Evolutionary conservation across 2,113 vertebrate species (phyloP).

Genomic region (Gambusia holbrooki): DNA sequence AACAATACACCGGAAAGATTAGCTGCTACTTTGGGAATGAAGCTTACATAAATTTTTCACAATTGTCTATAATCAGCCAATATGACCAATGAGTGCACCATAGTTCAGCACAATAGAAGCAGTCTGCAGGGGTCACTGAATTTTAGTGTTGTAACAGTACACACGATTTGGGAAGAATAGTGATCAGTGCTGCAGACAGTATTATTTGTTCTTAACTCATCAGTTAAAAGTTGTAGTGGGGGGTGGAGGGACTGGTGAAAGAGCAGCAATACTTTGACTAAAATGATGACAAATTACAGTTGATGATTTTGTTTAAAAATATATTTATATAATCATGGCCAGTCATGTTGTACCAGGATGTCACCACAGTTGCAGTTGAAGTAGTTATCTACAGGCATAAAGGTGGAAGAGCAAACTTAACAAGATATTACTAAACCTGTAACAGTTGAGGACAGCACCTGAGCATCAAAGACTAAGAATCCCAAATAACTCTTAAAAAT

Average conservation of each 20-base stretch:
- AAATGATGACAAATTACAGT: not conserved
- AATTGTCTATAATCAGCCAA: slow-evolving; percentile 12
- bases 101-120: not conserved
- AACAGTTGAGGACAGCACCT: slow-evolving; percentile 9
- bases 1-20: slow-evolving; percentile 1
- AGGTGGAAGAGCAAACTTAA: not conserved
- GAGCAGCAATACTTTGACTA: not conserved
- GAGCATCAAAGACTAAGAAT: slow-evolving; percentile 40
- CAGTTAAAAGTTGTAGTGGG: not conserved
- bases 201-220: too few species aligned
- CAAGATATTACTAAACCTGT: slow-evolving; percentile 5
- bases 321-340: not conserved
- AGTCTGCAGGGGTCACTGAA: not conserved
- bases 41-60: slow-evolving; percentile 5
- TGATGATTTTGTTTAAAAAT: not conserved
- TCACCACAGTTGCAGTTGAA: not conserved
- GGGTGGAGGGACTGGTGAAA: not conserved
- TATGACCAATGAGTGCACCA: slow-evolving; percentile 4
- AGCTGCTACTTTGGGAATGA: not conserved
- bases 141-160: not conserved
- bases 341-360: not conserved
- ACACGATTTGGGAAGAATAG: slow-evolving; percentile 16
- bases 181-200: slow-evolving; percentile 27
- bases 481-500: slow-evolving; percentile 19
- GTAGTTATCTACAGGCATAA: not conserved